Evolutionary conservation across 2,113 vertebrate genomes (phyloP).

Genomic region (Balaeniceps rex): DNA sequence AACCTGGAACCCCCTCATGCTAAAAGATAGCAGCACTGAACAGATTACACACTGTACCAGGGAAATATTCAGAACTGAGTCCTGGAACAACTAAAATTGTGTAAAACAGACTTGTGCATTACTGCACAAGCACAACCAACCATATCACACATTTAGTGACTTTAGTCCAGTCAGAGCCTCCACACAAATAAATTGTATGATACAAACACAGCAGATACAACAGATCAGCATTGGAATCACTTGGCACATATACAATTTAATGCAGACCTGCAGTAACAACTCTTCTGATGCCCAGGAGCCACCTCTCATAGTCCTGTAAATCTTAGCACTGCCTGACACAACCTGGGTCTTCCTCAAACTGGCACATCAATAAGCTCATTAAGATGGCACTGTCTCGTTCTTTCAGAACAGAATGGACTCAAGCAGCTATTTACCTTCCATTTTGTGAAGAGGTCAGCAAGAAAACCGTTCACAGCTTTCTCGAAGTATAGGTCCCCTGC

Average conservation of each 20-base stretch:
- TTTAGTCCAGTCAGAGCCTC: not conserved
- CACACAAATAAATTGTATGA: not conserved
- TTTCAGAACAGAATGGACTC: not conserved
- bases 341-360: not conserved
- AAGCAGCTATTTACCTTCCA: slow-evolving; percentile 86
- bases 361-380: not conserved
- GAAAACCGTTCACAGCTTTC: slow-evolving; percentile 96
- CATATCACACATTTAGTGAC: not conserved
- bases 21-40: not conserved
- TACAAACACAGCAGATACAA: not conserved
- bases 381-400: not conserved
- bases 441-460: slow-evolving; percentile 95
- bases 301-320: not conserved
- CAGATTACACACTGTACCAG: not conserved
- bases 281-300: not conserved
- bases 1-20: not conserved
- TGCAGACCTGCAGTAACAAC: not conserved
- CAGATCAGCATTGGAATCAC: not conserved
- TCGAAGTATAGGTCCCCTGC: slow-evolving; percentile 97
- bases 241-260: not conserved
- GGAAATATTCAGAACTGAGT: not conserved
- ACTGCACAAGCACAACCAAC: not conserved
- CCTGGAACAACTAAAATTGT: not conserved
- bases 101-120: not conserved
- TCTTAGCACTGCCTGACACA: not conserved